phyloP scores from a whole-genome alignment of 2,797 vertebrate species.

The Heliangelus exortis region DNA sequence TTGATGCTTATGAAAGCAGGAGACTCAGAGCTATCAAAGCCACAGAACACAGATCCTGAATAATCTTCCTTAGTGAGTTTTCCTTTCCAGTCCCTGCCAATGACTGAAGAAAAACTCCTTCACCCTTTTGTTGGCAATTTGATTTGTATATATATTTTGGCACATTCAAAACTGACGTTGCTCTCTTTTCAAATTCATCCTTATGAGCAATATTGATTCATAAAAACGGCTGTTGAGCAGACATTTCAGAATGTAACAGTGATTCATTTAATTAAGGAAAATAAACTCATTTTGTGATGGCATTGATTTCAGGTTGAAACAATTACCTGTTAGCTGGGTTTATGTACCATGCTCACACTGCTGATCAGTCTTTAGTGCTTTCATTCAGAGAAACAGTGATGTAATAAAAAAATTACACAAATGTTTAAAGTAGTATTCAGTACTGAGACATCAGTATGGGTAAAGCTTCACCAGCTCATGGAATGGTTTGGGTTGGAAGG shows the following conservation, averaged over 20 bases:
- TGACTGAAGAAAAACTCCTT: background rate
- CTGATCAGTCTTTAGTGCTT: background rate
- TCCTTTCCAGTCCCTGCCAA: background rate
- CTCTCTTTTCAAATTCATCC: background rate
- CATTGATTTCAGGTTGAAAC: background rate
- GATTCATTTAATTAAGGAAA: conserved; percentile 17
- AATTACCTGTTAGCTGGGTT: background rate
- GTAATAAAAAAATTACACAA: background rate
- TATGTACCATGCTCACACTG: background rate
- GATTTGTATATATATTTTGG: background rate
- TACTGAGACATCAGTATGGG: background rate
- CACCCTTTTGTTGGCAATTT: background rate
- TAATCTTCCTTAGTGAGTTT: background rate
- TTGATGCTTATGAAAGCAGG: background rate
- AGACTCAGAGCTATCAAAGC: background rate
- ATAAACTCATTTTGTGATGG: background rate
- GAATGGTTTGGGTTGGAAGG: too few relatives aligned
- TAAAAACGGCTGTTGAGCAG: background rate
- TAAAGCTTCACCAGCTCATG: background rate
- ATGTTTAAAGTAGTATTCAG: background rate
- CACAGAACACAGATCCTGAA: background rate
- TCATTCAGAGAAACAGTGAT: background rate
- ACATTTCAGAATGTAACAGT: background rate
- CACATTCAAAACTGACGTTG: background rate
- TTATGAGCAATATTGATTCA: background rate